These are phyloP conservation scores for Leucopsar rothschildi DNA, from an alignment of 2,113 vertebrate species.

Conservation along the genomic window DNA sequence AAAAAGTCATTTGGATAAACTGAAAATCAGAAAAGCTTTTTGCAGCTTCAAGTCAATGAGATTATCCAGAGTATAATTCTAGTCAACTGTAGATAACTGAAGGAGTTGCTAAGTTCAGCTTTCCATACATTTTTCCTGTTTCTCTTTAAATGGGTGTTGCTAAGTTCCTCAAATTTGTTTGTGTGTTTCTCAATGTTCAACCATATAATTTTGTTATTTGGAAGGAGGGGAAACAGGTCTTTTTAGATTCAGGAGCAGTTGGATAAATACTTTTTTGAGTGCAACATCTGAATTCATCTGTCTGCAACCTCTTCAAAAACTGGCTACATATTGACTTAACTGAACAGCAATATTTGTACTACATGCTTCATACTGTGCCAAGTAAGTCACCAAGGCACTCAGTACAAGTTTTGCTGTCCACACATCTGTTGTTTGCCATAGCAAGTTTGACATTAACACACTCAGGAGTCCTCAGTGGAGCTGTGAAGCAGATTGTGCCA, in stretches of 20 bases:
- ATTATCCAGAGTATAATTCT: neutral
- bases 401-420: conserved; percentile 7
- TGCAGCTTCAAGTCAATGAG: neutral
- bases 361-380: conserved; percentile 31
- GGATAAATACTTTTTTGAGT: neutral
- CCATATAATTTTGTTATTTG: neutral
- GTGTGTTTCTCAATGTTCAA: neutral
- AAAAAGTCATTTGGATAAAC: neutral
- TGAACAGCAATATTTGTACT: conserved; percentile 22
- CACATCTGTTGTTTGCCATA: conserved; percentile 29
- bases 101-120: neutral
- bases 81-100: neutral
- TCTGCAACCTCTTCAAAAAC: neutral
- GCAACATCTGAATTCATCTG: neutral
- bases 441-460: neutral
- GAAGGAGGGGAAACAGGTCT: neutral
- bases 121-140: neutral
- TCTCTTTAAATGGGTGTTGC: neutral
- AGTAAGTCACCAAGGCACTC: conserved; percentile 10
- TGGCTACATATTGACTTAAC: neutral
- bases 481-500: neutral
- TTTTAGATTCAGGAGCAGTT: neutral
- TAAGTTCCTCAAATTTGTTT: neutral
- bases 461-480: neutral
- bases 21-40: neutral